Evolutionary conservation across 2,113 vertebrate genomes (phyloP).

Genomic region (Empidonax alnorum): DNA sequence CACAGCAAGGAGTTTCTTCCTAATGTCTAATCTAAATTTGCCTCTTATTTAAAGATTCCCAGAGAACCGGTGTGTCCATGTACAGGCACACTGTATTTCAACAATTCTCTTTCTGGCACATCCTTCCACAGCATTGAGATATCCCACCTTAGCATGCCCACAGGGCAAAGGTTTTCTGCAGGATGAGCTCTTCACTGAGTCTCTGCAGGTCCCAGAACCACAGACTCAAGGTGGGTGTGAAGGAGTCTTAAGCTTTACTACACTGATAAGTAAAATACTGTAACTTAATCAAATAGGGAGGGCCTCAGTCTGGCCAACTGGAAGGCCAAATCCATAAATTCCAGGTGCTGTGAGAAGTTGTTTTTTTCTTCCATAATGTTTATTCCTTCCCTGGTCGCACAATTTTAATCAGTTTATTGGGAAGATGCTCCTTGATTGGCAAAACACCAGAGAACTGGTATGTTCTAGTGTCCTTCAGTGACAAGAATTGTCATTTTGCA

Average conservation of each 20-base stretch:
- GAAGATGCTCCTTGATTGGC: neutral
- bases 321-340: neutral
- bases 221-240: neutral
- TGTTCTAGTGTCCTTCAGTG: neutral
- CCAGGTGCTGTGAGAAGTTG: neutral
- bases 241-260: neutral
- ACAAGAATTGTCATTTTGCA: neutral
- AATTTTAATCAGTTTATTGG: neutral
- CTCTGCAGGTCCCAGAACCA: neutral
- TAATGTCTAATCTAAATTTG: neutral
- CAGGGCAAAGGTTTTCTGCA: neutral
- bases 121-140: neutral
- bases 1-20: neutral
- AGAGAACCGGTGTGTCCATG: rapidly evolving
- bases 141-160: neutral
- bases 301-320: neutral
- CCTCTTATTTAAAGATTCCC: neutral
- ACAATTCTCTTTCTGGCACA: neutral
- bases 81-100: neutral
- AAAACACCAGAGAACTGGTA: neutral
- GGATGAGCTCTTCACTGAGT: neutral
- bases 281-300: neutral
- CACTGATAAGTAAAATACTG: neutral
- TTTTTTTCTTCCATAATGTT: neutral
- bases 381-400: neutral